Evolutionary conservation across 2,888 invertebrate genomes (phyloP), one percentile per base, ranked within the genome.

Genomic region (Trissolcus brochymenae): DNA sequence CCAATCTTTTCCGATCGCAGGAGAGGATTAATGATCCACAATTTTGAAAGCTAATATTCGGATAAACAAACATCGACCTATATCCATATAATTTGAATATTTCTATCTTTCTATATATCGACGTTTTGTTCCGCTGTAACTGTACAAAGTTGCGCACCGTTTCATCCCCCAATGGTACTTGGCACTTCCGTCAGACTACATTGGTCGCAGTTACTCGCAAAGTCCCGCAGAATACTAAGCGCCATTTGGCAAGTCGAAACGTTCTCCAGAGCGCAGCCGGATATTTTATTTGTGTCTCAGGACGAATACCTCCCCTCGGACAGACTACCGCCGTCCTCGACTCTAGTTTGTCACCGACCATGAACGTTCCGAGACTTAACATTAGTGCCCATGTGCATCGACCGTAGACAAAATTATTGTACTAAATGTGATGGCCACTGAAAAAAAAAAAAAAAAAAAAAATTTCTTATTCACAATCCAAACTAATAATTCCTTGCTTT

Each of bases 201-300:
- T 81, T 79, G 84, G 81, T 83, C 79, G 81, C 83, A 82, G 85
- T 83, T 83, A 84, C 82, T 85, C 82, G 82, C 80, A 81, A 82
- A 85, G 84, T 85, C 77, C 81, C 80, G 78, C 82, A 83, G 86
- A 85, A 87, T 87, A 85, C 87, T 86, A 87, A 87, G 83, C 84
- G 81, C 83, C 82, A 84, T 87, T 87, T 87, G 87, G 87, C 86
- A 85, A 84, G 78, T 82, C 80, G 80, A 76, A 80, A 73, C 71
- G 80, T 80, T 80, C 75, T 76, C 81, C 74, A 67, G 74, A 76
- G 76, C 79, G 70, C 77, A 76, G 78, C 77, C 77, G 65, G 79
- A 79, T 78, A 80, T 80, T 80, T 80, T 80, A 80, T 80, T 79
- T 79, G 76, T 79, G 73, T 77, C 75, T 78, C 76, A 73, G 72